Evolutionary conservation across 2,797 vertebrate genomes (phyloP).

Genomic region (Pangasius larnaudii): DNA sequence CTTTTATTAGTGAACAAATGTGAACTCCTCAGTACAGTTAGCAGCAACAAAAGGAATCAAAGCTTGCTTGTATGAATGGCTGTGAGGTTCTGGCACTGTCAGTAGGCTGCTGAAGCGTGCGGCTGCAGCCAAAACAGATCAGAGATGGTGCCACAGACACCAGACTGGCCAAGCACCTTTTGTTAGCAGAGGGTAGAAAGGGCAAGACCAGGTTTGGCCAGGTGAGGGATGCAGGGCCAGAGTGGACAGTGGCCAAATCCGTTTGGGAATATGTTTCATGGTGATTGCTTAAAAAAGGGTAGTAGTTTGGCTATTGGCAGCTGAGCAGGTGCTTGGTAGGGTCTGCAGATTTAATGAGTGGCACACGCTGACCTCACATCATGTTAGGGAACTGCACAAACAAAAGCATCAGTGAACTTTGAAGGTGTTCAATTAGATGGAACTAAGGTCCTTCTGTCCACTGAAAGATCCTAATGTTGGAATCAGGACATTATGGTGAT

Average conservation of each 20-base stretch:
- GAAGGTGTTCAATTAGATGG: conserved; percentile 63
- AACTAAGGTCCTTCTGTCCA: conserved; percentile 59
- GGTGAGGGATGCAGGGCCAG: conserved; percentile 42
- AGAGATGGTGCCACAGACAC: conserved; percentile 62
- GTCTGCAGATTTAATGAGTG: conserved; percentile 73
- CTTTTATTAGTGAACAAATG: conserved; percentile 68
- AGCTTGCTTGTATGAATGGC: conserved; percentile 65
- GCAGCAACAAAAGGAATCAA: conserved; percentile 64
- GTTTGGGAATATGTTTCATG: conserved; percentile 74
- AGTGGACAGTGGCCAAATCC: conserved; percentile 62
- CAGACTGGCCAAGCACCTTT: conserved; percentile 60
- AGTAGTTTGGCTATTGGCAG: conserved; percentile 43
- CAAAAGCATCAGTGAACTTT: conserved; percentile 56
- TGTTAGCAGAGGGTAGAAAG: conserved; percentile 45
- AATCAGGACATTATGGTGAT: not conserved
- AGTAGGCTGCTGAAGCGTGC: conserved; percentile 67
- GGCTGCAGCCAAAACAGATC: conserved; percentile 71
- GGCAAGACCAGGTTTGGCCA: conserved; percentile 45
- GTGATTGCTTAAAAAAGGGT: conserved; percentile 65
- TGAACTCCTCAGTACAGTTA: conserved; percentile 64
- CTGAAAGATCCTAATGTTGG: conserved; percentile 44
- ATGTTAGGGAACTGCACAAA: conserved; percentile 53
- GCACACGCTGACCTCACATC: conserved; percentile 73
- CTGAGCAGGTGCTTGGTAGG: conserved; percentile 73
- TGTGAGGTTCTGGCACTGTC: conserved; percentile 70